Evolutionary conservation across 2,113 vertebrate genomes (phyloP), one percentile per base, ranked within the genome.

Genomic region (Nanorana parkeri): DNA sequence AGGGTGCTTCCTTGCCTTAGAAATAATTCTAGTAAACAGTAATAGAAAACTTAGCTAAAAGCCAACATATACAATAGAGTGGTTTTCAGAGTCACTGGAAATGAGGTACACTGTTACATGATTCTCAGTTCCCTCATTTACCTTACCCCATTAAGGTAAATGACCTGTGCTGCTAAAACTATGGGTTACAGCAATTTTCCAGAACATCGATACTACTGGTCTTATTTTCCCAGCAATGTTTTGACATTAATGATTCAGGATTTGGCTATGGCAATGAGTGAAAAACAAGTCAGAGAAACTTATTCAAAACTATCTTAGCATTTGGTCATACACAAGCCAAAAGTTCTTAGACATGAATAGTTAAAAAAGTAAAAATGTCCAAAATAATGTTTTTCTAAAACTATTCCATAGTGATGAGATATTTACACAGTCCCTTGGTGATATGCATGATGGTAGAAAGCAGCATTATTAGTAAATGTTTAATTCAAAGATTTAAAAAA

Each of bases 181-280:
- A 52, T 41, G 54, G 29, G 5, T 51, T 32, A 8, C 29, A 60
- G 26, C 21, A 60, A 74, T 60, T 60, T 75, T 75, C 55, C 55
- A 17, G 36, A 60, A 74, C 24, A 1, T 19, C 28, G 0, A 26
- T 56, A 58, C 1, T 36, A 28, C 10, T 32, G 4, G 32, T 16
- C 20, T 32, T 32, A 16, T 80, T 54, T 86, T n/a, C 68, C 68
- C 63, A 77, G 17, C 28, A 32, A 69, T 83, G 41, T 58, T 51
- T 73, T 75, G 69, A 64, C 77, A 13, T 65, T 5, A 17, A 79
- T 80, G 26, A 19, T 13, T 73, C 17, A 36, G 51, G 17, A 55
- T 83, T 86, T 71, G 77, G 65, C 28, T 11, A 71, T 77, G 10
- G 68, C 52, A 32, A 68, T 84, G 1, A 11, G 19, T 58, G 21